Percentiles rank a stretch among this genome's conserved stretches.
These are phyloP conservation scores for Drosophila helvetica DNA, from an alignment of 2,888 invertebrate genomes.

Conservation along the genomic window DNA sequence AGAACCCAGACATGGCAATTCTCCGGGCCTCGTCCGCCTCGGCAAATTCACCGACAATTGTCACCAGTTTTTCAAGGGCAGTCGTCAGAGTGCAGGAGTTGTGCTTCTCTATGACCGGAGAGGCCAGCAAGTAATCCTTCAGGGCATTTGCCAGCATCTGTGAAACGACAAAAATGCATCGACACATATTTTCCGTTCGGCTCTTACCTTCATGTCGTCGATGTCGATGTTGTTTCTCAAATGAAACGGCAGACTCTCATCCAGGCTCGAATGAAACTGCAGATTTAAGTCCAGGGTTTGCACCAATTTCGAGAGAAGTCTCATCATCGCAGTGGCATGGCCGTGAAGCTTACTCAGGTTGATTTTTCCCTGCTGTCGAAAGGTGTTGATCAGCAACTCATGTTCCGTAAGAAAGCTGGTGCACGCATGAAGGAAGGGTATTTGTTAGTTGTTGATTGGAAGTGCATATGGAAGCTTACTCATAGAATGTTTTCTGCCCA, in stretches of 20 bases:
- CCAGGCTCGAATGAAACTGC: slow-evolving; percentile 44
- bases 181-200: too few relatives aligned
- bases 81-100: slow-evolving; percentile 23
- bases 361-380: slow-evolving; percentile 50
- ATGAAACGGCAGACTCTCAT: slow-evolving; percentile 25
- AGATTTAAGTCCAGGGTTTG: slow-evolving; percentile 31
- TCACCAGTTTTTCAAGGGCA: slow-evolving; percentile 17
- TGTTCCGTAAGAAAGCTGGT: slow-evolving; percentile 60
- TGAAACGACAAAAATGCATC: too few relatives aligned
- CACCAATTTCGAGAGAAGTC: slow-evolving; percentile 45
- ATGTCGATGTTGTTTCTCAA: slow-evolving; percentile 22
- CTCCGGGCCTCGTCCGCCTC: slow-evolving; percentile 30
- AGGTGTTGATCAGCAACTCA: slow-evolving; percentile 52
- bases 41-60: slow-evolving; percentile 31
- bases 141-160: slow-evolving; percentile 33
- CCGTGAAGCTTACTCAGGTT: slow-evolving; percentile 47
- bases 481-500: slow-evolving; percentile 31
- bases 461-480: background rate
- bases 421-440: too few relatives aligned
- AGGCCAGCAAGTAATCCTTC: slow-evolving; percentile 29
- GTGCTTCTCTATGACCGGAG: slow-evolving; percentile 23
- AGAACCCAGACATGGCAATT: slow-evolving; percentile 28
- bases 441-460: background rate
- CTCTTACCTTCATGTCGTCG: slow-evolving; percentile 40
- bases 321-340: slow-evolving; percentile 56